These are phyloP conservation scores for Caenorhabditis virilis DNA, from an alignment of 2,888 invertebrate species.

Conservation along the genomic window DNA sequence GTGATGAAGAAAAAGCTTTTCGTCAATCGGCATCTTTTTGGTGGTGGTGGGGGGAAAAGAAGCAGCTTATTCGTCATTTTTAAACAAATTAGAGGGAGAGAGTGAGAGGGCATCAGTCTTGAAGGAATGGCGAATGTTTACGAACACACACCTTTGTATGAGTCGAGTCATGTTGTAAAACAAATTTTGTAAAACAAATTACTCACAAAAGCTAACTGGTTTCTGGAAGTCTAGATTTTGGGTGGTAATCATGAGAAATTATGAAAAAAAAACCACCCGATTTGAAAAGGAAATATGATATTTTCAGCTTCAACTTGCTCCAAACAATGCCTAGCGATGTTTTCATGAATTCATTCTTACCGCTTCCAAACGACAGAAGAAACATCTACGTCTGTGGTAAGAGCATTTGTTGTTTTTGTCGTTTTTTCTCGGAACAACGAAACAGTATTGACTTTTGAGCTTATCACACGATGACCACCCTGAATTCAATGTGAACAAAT, in stretches of 20 bases:
- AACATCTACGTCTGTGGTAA: conserved; percentile 67
- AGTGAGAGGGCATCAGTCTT: too few relatives aligned
- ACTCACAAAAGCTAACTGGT: too few relatives aligned
- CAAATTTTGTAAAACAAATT: too few relatives aligned
- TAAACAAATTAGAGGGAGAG: too few relatives aligned
- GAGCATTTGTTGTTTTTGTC: conserved; percentile 10
- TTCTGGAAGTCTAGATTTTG: too few relatives aligned
- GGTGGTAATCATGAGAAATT: neutral
- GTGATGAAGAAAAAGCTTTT: too few relatives aligned
- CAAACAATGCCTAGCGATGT: conserved; percentile 62
- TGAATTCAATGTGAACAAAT: neutral
- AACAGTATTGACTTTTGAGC: neutral
- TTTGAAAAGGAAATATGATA: neutral
- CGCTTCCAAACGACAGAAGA: conserved; percentile 61
- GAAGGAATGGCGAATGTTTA: too few relatives aligned
- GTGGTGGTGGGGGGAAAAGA: too few relatives aligned
- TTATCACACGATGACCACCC: neutral
- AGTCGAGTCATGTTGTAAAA: too few relatives aligned
- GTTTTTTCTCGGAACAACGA: neutral
- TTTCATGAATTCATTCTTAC: conserved; percentile 63
- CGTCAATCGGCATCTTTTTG: too few relatives aligned
- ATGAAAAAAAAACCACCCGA: conserved; percentile 7
- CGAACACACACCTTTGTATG: too few relatives aligned
- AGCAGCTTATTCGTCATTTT: too few relatives aligned
- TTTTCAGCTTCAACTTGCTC: conserved; percentile 65